These are phyloP conservation scores for Takifugu rubripes DNA, from an alignment of 2,797 vertebrate genomes.

Conservation along the genomic window DNA sequence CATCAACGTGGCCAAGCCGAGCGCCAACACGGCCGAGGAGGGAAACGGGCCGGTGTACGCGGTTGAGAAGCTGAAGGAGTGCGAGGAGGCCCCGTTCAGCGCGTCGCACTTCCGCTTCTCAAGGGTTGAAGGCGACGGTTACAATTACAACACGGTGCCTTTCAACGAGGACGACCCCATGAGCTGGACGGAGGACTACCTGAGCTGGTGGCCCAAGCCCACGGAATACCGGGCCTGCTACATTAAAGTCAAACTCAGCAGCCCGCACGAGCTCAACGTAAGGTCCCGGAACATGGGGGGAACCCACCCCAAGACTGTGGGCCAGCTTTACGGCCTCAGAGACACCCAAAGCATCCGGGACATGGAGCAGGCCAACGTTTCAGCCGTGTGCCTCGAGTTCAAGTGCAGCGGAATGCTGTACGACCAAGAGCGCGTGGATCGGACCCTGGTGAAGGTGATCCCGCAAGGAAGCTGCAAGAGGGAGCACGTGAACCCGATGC, in stretches of 20 bases:
- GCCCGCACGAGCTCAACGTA: constrained; percentile 87
- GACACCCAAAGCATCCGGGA: constrained; percentile 91
- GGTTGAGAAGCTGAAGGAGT: constrained; percentile 87
- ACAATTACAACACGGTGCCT: constrained; percentile 94
- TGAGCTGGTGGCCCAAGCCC: constrained; percentile 98
- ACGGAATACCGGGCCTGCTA: constrained; percentile 96
- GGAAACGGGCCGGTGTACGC: constrained; percentile 91
- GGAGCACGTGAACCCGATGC: constrained; percentile 87
- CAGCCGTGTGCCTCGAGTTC: constrained; percentile 92
- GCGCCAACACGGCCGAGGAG: constrained; percentile 84
- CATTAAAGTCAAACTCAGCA: constrained; percentile 89
- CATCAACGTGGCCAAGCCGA: constrained; percentile 91
- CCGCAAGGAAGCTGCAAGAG: constrained; percentile 93
- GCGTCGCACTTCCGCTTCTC: constrained; percentile 94
- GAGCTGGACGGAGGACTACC: constrained; percentile 97
- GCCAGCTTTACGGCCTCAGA: constrained; percentile 90
- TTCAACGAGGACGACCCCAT: constrained; percentile 96
- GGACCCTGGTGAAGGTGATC: constrained; percentile 90
- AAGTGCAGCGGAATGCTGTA: constrained; percentile 98
- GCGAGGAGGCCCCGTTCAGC: constrained; percentile 87
- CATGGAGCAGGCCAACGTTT: constrained; percentile 75
- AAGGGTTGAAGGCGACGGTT: constrained; percentile 90
- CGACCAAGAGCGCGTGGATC: constrained; percentile 93
- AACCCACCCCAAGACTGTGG: constrained; percentile 89
- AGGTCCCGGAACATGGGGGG: constrained; percentile 95